Evolutionary conservation across 1,140 invertebrate species (phyloP), one percentile per base, ranked within the genome.

Genomic region (Drosophila mauritiana): DNA sequence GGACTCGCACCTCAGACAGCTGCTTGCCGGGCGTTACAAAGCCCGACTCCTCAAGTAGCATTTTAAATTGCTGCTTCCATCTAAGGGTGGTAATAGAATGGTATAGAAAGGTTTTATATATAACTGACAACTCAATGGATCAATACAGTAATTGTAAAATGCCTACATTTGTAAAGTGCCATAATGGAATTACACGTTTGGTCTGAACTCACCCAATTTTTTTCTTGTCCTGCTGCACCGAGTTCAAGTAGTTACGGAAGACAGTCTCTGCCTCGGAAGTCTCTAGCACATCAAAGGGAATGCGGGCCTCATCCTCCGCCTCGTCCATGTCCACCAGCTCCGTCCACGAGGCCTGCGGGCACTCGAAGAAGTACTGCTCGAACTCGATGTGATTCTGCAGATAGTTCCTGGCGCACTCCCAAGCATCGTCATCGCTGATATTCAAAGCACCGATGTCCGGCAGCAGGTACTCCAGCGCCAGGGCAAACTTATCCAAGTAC

Each of bases 11-110:
- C 93, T 99, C 98, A 4, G 96, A 96, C 57, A 99, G 93, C 78
- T 96, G 95, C 93, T 99, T 98, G 5, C 98, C 98, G 10, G 98
- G 97, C 12, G 96, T 97, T 20, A 99, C 97, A 92, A 98, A 98
- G 0, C 97, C 97, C 3, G 97, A 98, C 92, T 99, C 98, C 92
- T 98, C 97, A 61, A 99, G 93, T 27, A 99, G 93, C 88, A 97
- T 95, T 90, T 98, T 98, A 93, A 99, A 99, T 92, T 98, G 97
- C 88, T 97, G 96, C 82, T 96, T 97, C 95, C 95, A 97, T 92
- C 96, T 97, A 3, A 10, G 6, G 22, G 15, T 20, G 80, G 15
- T 4, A 1, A 12, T 5, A 31, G 0, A 17, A 10, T n/a, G 13
- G n/a, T 3, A 22, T 8, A 42, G n/a, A 4, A 13, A 27, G 2